Base-by-base conservation (phyloP, 2,888 invertebrate species). In the Baronia brevicornis region DNA sequence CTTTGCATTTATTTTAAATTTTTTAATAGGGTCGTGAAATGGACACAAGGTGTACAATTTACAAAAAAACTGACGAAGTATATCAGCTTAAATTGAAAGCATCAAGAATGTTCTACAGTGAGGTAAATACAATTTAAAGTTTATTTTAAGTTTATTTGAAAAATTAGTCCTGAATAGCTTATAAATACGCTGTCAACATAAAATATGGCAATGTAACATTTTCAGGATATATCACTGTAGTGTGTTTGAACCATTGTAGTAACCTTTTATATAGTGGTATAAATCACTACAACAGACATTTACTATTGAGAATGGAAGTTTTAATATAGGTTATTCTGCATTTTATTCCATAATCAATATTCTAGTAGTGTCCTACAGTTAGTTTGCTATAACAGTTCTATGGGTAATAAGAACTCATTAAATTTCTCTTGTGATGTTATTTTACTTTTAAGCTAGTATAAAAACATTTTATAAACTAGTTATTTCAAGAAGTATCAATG, bases 71-170 rank as follows among this genome's bases (percentile, higher is more conserved):
- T 41, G 98, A 98, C 54, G 96, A 97, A 71, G 89, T 94, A 36
- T 99, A 99, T 84, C 96, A 96, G 84, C 86, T 99, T 44, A 99
- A 99, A 85, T 85, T 99, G 78, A 99, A 98, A 82, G 93, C 98
- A 22, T 97, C 98, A 6, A 91, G 98, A 74, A 93, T 90, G 85
- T 93, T 96, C 64, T 93, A 93, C 60, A 91, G 90, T 57, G 95
- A 95, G 86, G 89, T 89, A 61, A 62, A n/a, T n/a, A n/a, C n/a
- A n/a, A n/a, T n/a, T n/a, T n/a, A n/a, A n/a, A n/a, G n/a, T n/a
- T n/a, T n/a, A n/a, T n/a, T n/a, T n/a, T n/a, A n/a, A n/a, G n/a
- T n/a, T n/a, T n/a, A n/a, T n/a, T n/a, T n/a, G n/a, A n/a, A n/a
- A n/a, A n/a, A 17, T 30, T 21, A 5, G 1, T 7, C 24, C 24